Evolutionary conservation across 2,113 vertebrate species (phyloP).

Genomic region (Pteropus alecto): DNA sequence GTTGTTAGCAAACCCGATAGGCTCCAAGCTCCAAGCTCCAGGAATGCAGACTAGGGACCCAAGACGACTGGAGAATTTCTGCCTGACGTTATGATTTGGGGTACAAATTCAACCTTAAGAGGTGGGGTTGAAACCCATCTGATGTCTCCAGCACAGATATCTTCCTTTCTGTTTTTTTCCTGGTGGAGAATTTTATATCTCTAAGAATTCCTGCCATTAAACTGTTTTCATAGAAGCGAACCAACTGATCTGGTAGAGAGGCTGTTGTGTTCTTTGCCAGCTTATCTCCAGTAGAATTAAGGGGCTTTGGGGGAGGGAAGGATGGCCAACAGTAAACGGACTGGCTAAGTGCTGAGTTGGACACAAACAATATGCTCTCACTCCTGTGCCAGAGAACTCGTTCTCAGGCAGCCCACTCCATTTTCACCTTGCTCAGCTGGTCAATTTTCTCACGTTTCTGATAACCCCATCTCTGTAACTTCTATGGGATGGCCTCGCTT

Average conservation of each 20-base stretch:
- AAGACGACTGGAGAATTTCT: background rate
- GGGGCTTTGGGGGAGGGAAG: background rate
- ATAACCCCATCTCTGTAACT: background rate
- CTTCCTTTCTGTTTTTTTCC: conserved; percentile 24
- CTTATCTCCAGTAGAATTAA: background rate
- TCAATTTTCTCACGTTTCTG: background rate
- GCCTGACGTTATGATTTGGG: background rate
- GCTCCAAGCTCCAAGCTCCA: background rate
- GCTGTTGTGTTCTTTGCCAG: conserved; percentile 38
- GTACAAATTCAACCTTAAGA: background rate
- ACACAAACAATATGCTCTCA: background rate
- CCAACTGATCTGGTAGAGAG: conserved; percentile 1
- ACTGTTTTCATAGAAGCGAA: conserved; percentile 51
- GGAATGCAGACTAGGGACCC: background rate
- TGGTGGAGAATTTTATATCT: conserved; percentile 59
- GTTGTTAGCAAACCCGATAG: background rate
- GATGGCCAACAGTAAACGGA: background rate
- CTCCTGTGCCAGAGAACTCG: conserved; percentile 2
- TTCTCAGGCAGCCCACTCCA: background rate
- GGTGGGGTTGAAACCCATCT: background rate
- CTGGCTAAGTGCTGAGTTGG: background rate
- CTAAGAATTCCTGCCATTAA: conserved; percentile 64
- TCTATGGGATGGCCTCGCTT: background rate
- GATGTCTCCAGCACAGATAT: background rate
- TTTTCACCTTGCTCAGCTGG: background rate